phyloP scores from a whole-genome alignment of 1,140 invertebrate species.

The Vanessa tameamea region DNA sequence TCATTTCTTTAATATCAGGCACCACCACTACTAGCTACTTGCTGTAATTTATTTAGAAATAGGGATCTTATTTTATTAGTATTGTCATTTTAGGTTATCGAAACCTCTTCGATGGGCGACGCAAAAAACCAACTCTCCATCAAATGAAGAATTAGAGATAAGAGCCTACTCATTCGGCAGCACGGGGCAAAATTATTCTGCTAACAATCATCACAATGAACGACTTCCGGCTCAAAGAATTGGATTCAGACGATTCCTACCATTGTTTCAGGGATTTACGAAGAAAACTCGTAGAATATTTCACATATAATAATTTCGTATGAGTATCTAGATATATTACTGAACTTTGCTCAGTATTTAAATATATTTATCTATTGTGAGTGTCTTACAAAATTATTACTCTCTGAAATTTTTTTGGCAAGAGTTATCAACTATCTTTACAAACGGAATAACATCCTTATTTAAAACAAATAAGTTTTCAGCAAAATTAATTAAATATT shows the following conservation, averaged over 20 bases:
- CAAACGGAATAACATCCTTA: too few relatives aligned
- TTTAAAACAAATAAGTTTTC: too few relatives aligned
- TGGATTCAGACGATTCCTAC: constrained; percentile 7
- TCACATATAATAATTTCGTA: not conserved
- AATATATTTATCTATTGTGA: too few relatives aligned
- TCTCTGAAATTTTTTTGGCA: too few relatives aligned
- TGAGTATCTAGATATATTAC: not conserved
- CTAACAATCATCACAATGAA: constrained; percentile 6
- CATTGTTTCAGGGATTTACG: not conserved
- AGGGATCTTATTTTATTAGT: too few relatives aligned
- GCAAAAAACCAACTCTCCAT: constrained; percentile 67
- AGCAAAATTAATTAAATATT: too few relatives aligned
- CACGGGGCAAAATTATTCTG: constrained; percentile 25
- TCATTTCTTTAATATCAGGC: too few relatives aligned
- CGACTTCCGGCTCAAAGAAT: constrained; percentile 29
- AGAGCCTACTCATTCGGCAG: constrained; percentile 64
- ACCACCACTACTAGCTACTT: too few relatives aligned
- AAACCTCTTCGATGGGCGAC: constrained; percentile 69
- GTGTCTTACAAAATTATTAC: too few relatives aligned
- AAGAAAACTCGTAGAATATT: constrained; percentile 9
- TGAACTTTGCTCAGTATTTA: not conserved
- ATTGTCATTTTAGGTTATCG: constrained; percentile 51
- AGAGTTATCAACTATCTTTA: too few relatives aligned
- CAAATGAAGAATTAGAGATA: constrained; percentile 63
- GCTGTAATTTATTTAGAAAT: too few relatives aligned